These are phyloP conservation scores for Yponomeuta evonymella DNA, from an alignment of 2,888 invertebrate species.

Conservation along the genomic window DNA sequence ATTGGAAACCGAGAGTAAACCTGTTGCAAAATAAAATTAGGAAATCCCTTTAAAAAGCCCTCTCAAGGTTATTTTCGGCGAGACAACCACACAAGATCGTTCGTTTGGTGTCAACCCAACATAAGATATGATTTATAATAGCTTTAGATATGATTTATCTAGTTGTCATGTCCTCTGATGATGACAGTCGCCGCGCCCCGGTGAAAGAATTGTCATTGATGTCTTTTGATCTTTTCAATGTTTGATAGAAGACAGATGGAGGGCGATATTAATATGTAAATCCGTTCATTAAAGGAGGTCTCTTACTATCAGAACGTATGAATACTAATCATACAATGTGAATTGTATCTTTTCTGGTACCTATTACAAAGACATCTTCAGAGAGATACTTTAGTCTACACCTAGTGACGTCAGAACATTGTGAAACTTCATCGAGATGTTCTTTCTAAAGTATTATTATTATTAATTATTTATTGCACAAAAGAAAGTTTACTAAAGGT, in stretches of 20 bases:
- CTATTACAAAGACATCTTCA: too few species aligned
- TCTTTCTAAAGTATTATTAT: too few species aligned
- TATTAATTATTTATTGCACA: too few species aligned
- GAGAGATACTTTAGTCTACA: too few species aligned
- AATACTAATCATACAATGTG: too few species aligned
- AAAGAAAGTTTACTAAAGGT: too few species aligned
- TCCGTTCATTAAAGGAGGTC: background rate
- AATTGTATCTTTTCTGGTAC: too few species aligned
- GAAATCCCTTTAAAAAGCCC: too few species aligned
- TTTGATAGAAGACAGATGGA: background rate
- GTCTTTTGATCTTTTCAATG: slow-evolving; percentile 3
- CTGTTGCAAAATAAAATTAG: too few species aligned
- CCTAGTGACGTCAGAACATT: too few species aligned
- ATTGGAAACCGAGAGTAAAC: too few species aligned
- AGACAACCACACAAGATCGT: background rate
- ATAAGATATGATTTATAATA: slow-evolving; percentile 22
- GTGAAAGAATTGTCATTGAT: background rate
- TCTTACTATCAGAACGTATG: background rate
- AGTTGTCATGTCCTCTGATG: slow-evolving; percentile 39
- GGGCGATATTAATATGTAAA: background rate
- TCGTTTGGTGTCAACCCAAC: background rate
- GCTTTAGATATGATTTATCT: slow-evolving; percentile 62
- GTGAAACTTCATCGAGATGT: too few species aligned
- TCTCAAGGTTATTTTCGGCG: background rate
- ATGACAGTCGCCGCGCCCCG: background rate